Evolutionary conservation across 2,113 vertebrate species (phyloP), one percentile per base, ranked within the genome.

Genomic region (Alligator sinensis): DNA sequence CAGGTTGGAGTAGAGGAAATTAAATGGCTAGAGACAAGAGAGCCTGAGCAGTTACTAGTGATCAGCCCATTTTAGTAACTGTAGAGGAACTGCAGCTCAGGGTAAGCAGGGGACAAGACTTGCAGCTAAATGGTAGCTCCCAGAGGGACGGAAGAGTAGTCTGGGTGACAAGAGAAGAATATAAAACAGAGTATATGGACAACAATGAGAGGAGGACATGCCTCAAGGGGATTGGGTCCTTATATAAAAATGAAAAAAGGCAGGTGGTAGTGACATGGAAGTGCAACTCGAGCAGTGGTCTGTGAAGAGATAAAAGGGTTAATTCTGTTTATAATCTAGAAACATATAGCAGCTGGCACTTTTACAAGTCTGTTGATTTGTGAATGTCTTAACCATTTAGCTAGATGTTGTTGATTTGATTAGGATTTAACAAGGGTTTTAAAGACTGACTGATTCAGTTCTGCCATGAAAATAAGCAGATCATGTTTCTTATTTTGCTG

Each of bases 401-500:
- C 91, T 38, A 89, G 74, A 30, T 92, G 79, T 95, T 97, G 96
- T 93, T 94, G 96, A 97, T 62, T 85, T 93, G 28, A 97, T 97
- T 96, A 96, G 64, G 80, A 88, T 68, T 86, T 91, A 82, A 90
- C 92, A 87, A 85, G 27, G 86, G 62, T 85, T 89, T 92, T 80
- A 89, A 91, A 92, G 94, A 95, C 96, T 94, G 96, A 95, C 90
- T 97, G 96, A 96, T 97, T 95, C 94, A 98, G 91, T 97, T 97
- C 95, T 96, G 96, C 90, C 88, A 62, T 96, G 97, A 97, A 97
- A 96, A 91, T 90, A 96, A 97, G 95, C 70, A 97, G 94, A 96
- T 97, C 96, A 97, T 95, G 60, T 93, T 96, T 96, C 97, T 97
- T 94, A 97, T 94, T 93, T 97, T 94, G 92, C 62, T 97, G 91